Evolutionary conservation across 2,888 invertebrate genomes (phyloP), one percentile per base, ranked within the genome.

Genomic region (Serrognathus titanus): DNA sequence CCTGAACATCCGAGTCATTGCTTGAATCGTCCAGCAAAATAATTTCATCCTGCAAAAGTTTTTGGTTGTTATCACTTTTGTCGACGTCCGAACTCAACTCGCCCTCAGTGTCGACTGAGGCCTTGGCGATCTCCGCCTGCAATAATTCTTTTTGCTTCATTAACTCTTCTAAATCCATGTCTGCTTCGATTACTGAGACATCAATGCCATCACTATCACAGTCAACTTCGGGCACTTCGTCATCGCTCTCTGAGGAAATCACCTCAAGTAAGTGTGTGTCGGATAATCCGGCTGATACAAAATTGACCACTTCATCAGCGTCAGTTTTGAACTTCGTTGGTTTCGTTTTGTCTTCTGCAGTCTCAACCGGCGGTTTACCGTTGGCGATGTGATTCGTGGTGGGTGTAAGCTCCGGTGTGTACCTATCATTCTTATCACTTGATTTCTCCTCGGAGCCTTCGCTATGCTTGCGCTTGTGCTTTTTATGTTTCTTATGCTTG

Each of bases 91-190:
- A 58, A 54, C 59, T 57, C 31, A 57, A 50, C 31, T 64, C 60
- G 5, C 65, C 67, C 53, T 85, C 85, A 45, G 83, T 83, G 48
- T 83, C 83, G 36, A 85, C 83, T 60, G 78, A 81, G 61, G 88
- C 88, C 0, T 88, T 89, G 69, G 83, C 82, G 72, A 89, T 91
- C 59, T 91, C 91, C 39, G 91, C 91, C 78, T 93, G 92, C 45
- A 93, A 78, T 43, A 87, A 68, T 69, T 91, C 92, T 78, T 94
- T 94, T 73, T 94, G 93, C 69, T 87, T 88, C 92, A 94, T 94
- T 55, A 94, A 78, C 64, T 94, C 94, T 70, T 94, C 94, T 31
- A 94, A 77, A 73, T 94, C 92, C 66, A 93, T 85, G 68, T 92
- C 92, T 63, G 92, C 92, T 73, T 92, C 92, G 55, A 90, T 88